A percentile compares a stretch with the other conserved stretches of the same genome.
These are phyloP conservation scores for Acipenser transmontanus DNA, from an alignment of 2,797 vertebrate species.

Conservation along the genomic window DNA sequence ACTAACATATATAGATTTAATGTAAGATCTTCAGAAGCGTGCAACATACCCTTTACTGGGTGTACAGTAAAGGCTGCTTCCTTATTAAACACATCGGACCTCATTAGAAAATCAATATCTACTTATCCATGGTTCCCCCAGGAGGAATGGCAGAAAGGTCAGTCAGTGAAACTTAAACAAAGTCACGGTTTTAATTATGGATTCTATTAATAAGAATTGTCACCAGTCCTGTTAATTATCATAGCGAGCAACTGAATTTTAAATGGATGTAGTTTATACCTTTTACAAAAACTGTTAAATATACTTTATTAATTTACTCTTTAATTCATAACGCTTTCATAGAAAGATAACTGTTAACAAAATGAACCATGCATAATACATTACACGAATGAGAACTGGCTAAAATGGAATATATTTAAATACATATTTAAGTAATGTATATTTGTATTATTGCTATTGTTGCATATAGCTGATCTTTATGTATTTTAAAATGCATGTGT, in stretches of 20 bases:
- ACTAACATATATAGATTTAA: no score
- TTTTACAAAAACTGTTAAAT: conserved; percentile 20
- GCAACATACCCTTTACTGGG: conserved; percentile 5
- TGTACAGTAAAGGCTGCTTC: conserved; percentile 50
- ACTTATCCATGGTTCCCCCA: conserved; percentile 68
- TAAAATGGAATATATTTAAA: no score
- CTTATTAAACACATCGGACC: conserved; percentile 84
- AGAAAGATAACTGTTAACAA: no score
- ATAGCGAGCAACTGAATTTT: conserved; percentile 31
- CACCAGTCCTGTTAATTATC: conserved; percentile 69
- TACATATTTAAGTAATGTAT: no score
- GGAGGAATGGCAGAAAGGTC: conserved; percentile 74
- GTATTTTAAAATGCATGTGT: no score
- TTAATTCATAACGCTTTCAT: no score
- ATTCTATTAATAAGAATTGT: conserved; percentile 86
- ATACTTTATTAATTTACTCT: not conserved
- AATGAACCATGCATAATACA: no score
- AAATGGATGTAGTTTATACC: conserved; percentile 28
- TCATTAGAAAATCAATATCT: conserved; percentile 93
- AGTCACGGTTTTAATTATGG: conserved; percentile 82
- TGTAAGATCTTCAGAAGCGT: no score
- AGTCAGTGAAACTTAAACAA: conserved; percentile 75
- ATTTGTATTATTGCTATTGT: no score
- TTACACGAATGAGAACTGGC: no score
- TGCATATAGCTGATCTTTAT: no score